Evolutionary conservation across 2,113 vertebrate genomes (phyloP).

Genomic region (Gobius niger): DNA sequence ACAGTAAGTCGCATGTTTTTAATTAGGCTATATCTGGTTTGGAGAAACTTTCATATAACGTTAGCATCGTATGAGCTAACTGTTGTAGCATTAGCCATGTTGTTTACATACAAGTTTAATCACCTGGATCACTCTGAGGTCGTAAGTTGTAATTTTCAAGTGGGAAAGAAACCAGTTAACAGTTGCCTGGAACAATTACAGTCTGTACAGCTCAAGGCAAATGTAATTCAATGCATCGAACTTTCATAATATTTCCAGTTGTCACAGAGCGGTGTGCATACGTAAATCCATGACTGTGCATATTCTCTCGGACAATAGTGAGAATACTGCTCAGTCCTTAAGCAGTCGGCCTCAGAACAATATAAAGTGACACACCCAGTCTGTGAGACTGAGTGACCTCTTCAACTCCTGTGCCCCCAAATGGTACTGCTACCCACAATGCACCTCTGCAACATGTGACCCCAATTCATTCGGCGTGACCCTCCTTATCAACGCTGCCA

Average conservation of each 20-base stretch:
- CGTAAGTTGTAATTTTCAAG: too few species aligned
- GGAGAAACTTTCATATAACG: too few species aligned
- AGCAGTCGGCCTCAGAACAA: constrained; percentile 61
- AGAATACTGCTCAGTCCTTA: constrained; percentile 60
- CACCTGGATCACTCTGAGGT: too few species aligned
- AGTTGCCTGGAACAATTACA: not conserved
- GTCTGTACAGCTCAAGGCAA: not conserved
- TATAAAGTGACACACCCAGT: constrained; percentile 68
- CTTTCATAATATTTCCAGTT: not conserved
- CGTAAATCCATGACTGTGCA: constrained; percentile 42
- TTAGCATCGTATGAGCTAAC: too few species aligned
- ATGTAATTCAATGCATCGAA: not conserved
- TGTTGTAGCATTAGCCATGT: too few species aligned
- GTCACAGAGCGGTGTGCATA: not conserved
- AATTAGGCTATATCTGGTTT: too few species aligned
- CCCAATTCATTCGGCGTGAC: constrained; percentile 73
- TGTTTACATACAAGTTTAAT: too few species aligned
- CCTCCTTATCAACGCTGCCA: constrained; percentile 71
- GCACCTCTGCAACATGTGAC: constrained; percentile 61
- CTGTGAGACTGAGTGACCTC: constrained; percentile 69
- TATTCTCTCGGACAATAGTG: constrained; percentile 69
- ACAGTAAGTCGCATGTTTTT: too few species aligned
- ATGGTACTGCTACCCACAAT: constrained; percentile 39
- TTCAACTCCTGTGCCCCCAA: constrained; percentile 41
- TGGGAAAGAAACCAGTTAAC: too few species aligned